These are phyloP conservation scores for Ceratina australensis DNA, from an alignment of 1,140 invertebrate species.

Conservation along the genomic window DNA sequence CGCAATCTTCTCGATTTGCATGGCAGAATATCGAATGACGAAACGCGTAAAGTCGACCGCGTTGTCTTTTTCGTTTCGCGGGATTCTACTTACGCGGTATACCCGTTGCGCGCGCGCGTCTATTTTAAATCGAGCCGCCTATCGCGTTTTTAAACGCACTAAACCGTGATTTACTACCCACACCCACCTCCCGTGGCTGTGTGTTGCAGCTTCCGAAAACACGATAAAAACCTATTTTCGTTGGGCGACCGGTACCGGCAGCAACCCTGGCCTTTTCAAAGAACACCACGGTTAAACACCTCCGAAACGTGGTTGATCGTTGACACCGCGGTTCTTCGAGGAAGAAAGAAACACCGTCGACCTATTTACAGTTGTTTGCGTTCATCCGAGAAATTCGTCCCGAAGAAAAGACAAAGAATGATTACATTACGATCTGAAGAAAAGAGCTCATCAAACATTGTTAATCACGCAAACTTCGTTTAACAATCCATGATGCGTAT, in stretches of 20 bases:
- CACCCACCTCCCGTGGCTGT: slow-evolving; percentile 13
- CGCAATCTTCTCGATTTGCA: slow-evolving; percentile 9
- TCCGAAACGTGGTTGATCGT: not conserved
- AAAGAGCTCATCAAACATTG: too few species aligned
- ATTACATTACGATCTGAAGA: too few species aligned
- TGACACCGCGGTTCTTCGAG: not conserved
- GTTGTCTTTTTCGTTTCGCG: slow-evolving; percentile 22
- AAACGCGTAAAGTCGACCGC: slow-evolving; percentile 15
- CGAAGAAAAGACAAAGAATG: too few species aligned
- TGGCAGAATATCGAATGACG: slow-evolving; percentile 28
- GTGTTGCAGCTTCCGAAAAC: slow-evolving; percentile 42
- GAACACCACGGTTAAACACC: slow-evolving; percentile 33
- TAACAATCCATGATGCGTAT: too few species aligned
- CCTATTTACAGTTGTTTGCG: not conserved
- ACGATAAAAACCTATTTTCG: slow-evolving; percentile 60
- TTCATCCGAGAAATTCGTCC: too few species aligned
- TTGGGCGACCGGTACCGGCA: slow-evolving; percentile 19
- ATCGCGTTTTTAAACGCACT: slow-evolving; percentile 64
- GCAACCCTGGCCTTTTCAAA: slow-evolving; percentile 42
- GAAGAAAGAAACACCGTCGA: not conserved
- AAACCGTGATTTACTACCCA: slow-evolving; percentile 58
- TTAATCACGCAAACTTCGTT: too few species aligned
- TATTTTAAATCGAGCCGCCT: slow-evolving; percentile 64
- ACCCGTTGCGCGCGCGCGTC: slow-evolving; percentile 18
- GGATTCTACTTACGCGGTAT: slow-evolving; percentile 39